Percentiles rank a stretch among this genome's conserved stretches.
Conservation (phyloP, 2,113 vertebrate species). For the Psettodes erumei region DNA sequence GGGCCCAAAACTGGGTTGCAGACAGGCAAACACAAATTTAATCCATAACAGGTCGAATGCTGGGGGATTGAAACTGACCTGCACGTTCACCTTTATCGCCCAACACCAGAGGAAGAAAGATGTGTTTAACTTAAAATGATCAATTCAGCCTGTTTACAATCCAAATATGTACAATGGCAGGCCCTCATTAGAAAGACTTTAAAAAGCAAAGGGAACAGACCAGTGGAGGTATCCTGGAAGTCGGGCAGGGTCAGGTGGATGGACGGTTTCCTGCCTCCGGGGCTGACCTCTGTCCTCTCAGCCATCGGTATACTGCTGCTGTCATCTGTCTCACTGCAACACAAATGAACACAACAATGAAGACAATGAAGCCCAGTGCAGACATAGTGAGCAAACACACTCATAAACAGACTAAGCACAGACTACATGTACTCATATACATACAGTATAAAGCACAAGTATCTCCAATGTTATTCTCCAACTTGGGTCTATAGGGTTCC, state of each 20-base stretch:
- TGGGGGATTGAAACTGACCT: slow-evolving; percentile 28
- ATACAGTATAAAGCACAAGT: too few relatives aligned
- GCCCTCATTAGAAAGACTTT: neutral
- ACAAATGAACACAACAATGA: slow-evolving; percentile 17
- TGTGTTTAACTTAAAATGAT: slow-evolving; percentile 46
- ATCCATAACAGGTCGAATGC: slow-evolving; percentile 41
- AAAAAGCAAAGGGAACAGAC: slow-evolving; percentile 78
- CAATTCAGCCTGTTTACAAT: neutral
- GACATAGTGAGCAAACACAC: neutral
- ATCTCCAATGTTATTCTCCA: neutral
- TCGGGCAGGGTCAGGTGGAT: slow-evolving; percentile 92
- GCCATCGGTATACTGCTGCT: slow-evolving; percentile 85
- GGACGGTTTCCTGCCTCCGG: slow-evolving; percentile 83
- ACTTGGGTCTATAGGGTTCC: neutral
- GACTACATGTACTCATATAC: neutral
- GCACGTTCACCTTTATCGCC: slow-evolving; percentile 37
- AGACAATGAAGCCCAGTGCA: slow-evolving; percentile 1
- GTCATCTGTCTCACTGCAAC: slow-evolving; percentile 91
- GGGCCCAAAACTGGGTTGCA: neutral
- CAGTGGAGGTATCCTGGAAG: slow-evolving; percentile 90
- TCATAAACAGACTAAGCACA: neutral
- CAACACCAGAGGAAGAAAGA: slow-evolving; percentile 6
- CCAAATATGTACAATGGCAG: slow-evolving; percentile 23
- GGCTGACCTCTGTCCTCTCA: slow-evolving; percentile 80
- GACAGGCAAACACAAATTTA: slow-evolving; percentile 42